Percentiles rank a stretch among this genome's conserved stretches.
Evolutionary conservation across 2,888 invertebrate genomes (phyloP).

Genomic region (Caenorhabditis angaria): DNA sequence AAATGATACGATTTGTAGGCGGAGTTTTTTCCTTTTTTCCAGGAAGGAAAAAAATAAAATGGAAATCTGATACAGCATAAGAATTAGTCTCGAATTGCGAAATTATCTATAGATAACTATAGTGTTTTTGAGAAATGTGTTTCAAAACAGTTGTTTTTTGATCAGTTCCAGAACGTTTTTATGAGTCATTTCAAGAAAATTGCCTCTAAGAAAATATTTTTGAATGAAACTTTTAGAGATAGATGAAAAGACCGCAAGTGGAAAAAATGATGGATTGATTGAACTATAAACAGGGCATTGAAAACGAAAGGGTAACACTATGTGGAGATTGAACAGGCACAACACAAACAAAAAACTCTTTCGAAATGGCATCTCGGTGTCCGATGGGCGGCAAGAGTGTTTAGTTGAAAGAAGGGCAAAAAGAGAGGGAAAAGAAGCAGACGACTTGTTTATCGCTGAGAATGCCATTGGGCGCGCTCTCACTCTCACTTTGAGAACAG

Average conservation of each 20-base stretch:
- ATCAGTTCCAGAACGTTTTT: neutral
- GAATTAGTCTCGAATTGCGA: too few relatives aligned
- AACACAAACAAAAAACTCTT: neutral
- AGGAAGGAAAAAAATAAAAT: too few relatives aligned
- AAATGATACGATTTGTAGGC: neutral
- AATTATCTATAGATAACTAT: neutral
- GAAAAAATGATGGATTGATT: neutral
- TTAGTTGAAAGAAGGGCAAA: neutral
- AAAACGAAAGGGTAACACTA: neutral
- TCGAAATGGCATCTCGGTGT: constrained; percentile 4
- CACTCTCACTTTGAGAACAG: neutral
- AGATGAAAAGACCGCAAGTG: neutral
- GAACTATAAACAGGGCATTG: neutral
- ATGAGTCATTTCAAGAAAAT: neutral
- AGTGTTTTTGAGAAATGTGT: neutral
- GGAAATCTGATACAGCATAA: too few relatives aligned
- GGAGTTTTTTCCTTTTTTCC: too few relatives aligned
- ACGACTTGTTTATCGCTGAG: constrained; percentile 1
- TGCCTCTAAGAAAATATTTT: too few relatives aligned
- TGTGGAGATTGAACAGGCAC: neutral
- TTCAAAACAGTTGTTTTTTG: neutral
- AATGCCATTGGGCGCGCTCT: neutral
- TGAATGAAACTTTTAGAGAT: too few relatives aligned
- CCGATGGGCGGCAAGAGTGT: neutral
- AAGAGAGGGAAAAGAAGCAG: neutral